Percentiles rank a stretch among this genome's conserved stretches.
These are phyloP conservation scores for Rotaria macrura DNA, from an alignment of 2,888 invertebrate species.

Conservation along the genomic window DNA sequence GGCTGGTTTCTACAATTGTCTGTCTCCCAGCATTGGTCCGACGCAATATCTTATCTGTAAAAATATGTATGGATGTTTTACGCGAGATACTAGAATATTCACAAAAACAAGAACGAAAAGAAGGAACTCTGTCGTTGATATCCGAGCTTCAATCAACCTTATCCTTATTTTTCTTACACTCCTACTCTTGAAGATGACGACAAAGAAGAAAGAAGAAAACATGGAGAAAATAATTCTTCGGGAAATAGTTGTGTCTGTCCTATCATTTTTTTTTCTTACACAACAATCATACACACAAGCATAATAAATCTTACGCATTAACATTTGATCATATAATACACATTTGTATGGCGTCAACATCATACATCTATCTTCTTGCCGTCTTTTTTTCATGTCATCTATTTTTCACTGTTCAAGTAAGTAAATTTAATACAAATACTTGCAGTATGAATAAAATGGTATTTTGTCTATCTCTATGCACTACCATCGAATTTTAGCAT, in stretches of 20 bases:
- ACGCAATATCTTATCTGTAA: neutral
- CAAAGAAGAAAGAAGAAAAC: too few relatives aligned
- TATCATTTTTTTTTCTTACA: neutral
- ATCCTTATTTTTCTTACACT: neutral
- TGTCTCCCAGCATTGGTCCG: neutral
- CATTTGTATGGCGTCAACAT: neutral
- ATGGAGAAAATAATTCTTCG: neutral
- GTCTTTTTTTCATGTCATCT: neutral
- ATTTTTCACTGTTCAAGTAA: neutral
- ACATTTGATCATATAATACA: neutral
- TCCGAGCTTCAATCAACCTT: neutral
- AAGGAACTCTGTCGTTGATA: neutral
- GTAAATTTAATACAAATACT: neutral
- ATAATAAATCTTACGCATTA: neutral
- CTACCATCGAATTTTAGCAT: neutral
- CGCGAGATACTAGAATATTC: neutral
- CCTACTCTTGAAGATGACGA: neutral
- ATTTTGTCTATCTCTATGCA: neutral
- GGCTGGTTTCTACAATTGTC: neutral
- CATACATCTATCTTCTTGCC: neutral
- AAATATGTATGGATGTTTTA: neutral
- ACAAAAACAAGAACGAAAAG: neutral
- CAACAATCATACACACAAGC: neutral
- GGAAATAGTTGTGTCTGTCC: neutral
- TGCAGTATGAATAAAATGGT: too few relatives aligned